Evolutionary conservation across 2,888 invertebrate species (phyloP).

Genomic region (Erebia epiphron): DNA sequence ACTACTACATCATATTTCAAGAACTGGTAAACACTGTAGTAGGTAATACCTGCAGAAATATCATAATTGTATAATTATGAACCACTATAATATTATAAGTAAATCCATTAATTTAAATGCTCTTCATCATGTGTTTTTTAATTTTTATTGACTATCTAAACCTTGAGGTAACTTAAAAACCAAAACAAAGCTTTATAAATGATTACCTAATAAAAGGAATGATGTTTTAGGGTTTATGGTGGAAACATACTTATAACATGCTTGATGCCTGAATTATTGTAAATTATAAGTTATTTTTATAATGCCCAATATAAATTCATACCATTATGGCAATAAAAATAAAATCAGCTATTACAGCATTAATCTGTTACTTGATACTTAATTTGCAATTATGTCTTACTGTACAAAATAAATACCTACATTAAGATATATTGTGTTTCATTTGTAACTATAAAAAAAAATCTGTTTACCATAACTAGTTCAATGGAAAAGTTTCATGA

Average conservation of each 20-base stretch:
- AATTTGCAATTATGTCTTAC: slow-evolving; percentile 33
- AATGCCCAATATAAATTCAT: slow-evolving; percentile 24
- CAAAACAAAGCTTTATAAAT: not conserved
- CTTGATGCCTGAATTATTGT: not conserved
- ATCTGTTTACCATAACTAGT: not conserved
- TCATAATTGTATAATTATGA: not conserved
- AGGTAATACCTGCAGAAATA: not conserved
- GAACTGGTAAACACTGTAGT: not conserved
- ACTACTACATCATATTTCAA: slow-evolving; percentile 1
- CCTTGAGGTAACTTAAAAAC: not conserved
- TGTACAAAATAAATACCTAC: slow-evolving; percentile 30
- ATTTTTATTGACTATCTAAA: not conserved
- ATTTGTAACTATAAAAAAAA: not conserved
- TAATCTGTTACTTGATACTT: slow-evolving; percentile 27
- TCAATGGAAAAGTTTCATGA: no score
- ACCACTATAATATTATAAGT: not conserved
- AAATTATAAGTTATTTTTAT: slow-evolving; percentile 33
- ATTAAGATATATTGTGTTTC: slow-evolving; percentile 1
- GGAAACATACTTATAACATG: not conserved
- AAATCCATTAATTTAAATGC: not conserved
- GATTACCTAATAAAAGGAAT: not conserved
- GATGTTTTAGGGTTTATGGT: not conserved
- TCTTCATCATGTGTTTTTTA: not conserved
- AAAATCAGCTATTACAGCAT: slow-evolving; percentile 34
- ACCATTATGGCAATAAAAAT: slow-evolving; percentile 16